Conservation (phyloP, 2,888 invertebrate genomes). For the Drosophila imparisetae region DNA sequence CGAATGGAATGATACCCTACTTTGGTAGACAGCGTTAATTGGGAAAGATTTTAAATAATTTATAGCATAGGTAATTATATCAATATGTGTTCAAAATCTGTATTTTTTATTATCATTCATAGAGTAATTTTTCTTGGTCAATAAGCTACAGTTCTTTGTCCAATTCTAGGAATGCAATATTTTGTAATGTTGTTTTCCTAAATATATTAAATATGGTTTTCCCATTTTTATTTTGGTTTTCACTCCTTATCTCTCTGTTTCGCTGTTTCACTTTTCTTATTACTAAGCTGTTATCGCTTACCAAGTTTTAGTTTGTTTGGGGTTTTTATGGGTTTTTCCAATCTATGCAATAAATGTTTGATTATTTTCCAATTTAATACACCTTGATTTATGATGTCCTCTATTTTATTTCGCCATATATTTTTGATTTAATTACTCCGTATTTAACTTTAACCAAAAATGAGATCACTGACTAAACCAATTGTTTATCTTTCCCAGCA, state of each 20-base stretch:
- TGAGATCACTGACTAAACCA: not conserved
- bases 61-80: not conserved
- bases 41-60: not conserved
- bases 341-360: too few relatives aligned
- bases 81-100: not conserved
- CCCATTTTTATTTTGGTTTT: too few relatives aligned
- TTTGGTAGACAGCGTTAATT: not conserved
- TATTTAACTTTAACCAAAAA: not conserved
- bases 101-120: not conserved
- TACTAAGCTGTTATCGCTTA: too few relatives aligned
- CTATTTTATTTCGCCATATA: too few relatives aligned
- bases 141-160: not conserved
- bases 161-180: not conserved
- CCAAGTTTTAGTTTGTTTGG: too few relatives aligned
- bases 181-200: not conserved
- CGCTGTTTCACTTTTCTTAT: too few relatives aligned
- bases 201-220: not conserved
- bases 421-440: too few relatives aligned
- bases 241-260: too few relatives aligned
- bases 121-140: not conserved
- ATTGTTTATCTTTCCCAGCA: not conserved
- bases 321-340: too few relatives aligned
- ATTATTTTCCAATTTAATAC: too few relatives aligned
- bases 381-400: not conserved
- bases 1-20: slow-evolving; percentile 31